Evolutionary conservation across 2,797 vertebrate genomes (phyloP), one percentile per base, ranked within the genome.

Genomic region (Sciaenops ocellatus): DNA sequence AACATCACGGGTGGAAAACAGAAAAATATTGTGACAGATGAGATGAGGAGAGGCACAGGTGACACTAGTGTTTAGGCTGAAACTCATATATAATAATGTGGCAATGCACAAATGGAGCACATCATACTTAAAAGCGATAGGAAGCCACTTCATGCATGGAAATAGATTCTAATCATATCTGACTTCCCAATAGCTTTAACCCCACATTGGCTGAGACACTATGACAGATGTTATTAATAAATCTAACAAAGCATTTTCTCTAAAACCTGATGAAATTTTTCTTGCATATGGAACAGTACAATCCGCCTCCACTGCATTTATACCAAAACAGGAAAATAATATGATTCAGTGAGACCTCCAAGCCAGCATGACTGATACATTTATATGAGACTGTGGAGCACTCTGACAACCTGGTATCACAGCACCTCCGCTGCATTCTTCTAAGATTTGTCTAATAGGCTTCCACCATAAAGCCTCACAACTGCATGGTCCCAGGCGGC

Each of bases 301-400:
- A 83, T 20, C 74, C 81, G 78, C 80, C 82, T 61, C 62, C 41
- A 56, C 54, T 68, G 69, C 57, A 60, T 80, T 85, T 72, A 59
- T 71, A 79, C 80, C 61, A 90, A 91, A 92, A 91, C 80, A 85
- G 87, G 82, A 80, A 84, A 87, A 84, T 92, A 93, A 92, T 88
- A 90, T 88, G 89, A 95, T 91, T 92, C 79, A 76, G 75, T 65
- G 77, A 82, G 84, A 82, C 77, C 90, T 83, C 71, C 89, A 93
- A 95, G 94, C 92, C 90, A 83, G 93, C 95, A 94, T 95, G 94
- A 95, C 95, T 95, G 94, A 95, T 95, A 95, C 93, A 94, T 95
- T 95, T 95, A 95, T 94, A 94, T 87, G 89, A 87, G 82, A 87
- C 85, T 87, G 87, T 84, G 89, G 87, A 86, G 88, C 82, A 84